Percentiles rank a stretch among this genome's conserved stretches.
Evolutionary conservation across 2,797 vertebrate species (phyloP).

Genomic region (Microchirus variegatus): DNA sequence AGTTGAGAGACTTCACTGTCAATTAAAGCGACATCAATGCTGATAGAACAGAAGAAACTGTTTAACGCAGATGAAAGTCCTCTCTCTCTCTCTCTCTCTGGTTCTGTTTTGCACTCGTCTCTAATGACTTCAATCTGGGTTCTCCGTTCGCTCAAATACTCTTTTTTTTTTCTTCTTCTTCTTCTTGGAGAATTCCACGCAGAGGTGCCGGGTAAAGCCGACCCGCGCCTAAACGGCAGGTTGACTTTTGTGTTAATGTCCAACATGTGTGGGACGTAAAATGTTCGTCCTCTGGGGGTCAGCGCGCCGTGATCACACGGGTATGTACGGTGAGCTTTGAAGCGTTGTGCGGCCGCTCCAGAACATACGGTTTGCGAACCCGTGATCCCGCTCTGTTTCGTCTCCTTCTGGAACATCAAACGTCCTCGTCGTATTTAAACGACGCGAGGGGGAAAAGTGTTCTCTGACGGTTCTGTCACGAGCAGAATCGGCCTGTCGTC

Average conservation of each 20-base stretch:
- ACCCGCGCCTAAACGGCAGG: conserved; percentile 5
- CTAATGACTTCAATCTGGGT: conserved; percentile 19
- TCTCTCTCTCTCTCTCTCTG: background rate
- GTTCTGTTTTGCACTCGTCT: background rate
- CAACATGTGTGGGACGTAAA: conserved; percentile 57
- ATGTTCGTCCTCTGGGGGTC: conserved; percentile 10
- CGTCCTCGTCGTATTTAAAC: conserved; percentile 29
- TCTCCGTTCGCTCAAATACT: background rate
- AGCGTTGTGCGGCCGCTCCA: conserved; percentile 26
- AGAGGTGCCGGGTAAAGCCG: conserved; percentile 11
- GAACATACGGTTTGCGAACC: conserved; percentile 24
- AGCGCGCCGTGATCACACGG: conserved; percentile 10
- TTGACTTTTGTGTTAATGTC: conserved; percentile 21
- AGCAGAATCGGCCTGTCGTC: conserved; percentile 17
- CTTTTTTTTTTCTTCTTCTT: too few species aligned
- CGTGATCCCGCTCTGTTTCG: background rate
- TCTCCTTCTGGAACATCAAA: conserved; percentile 38
- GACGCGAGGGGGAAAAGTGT: conserved; percentile 43
- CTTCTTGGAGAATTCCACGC: background rate
- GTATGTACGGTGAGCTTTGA: conserved; percentile 47
- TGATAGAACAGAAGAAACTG: background rate
- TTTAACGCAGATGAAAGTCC: conserved; percentile 4
- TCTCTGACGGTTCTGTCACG: conserved; percentile 9
- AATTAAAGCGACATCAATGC: background rate
- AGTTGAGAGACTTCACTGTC: background rate